A percentile compares a stretch with the other conserved stretches of the same genome.
These are phyloP conservation scores for Australoheros scitulus DNA, from an alignment of 2,113 vertebrate genomes.

Conservation along the genomic window DNA sequence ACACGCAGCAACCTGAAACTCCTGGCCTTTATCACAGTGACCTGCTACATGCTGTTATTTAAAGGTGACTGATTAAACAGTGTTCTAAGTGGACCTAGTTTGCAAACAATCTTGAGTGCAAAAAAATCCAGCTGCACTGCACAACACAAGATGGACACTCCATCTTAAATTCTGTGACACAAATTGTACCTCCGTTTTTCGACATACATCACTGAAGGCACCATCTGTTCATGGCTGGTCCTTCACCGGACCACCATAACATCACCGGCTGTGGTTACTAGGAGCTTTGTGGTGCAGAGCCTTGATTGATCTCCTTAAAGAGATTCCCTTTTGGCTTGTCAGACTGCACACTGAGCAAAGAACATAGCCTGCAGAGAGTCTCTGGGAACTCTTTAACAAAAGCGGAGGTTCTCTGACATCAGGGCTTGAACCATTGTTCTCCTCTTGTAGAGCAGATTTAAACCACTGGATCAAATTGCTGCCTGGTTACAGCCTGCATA, in stretches of 20 bases:
- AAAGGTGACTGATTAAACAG: not conserved
- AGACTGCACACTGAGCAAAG: slow-evolving; percentile 14
- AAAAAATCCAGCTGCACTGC: not conserved
- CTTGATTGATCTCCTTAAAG: slow-evolving; percentile 22
- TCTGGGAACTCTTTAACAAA: slow-evolving; percentile 25
- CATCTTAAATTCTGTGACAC: not conserved
- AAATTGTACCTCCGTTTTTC: not conserved
- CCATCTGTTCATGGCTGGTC: not conserved
- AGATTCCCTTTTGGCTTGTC: slow-evolving; percentile 27
- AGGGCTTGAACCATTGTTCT: slow-evolving; percentile 1
- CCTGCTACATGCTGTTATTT: not conserved
- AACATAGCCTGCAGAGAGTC: slow-evolving; percentile 18
- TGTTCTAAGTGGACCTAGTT: not conserved
- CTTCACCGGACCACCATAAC: not conserved
- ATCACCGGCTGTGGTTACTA: not conserved
- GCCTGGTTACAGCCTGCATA: not conserved
- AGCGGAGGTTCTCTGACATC: slow-evolving; percentile 21
- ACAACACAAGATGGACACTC: not conserved
- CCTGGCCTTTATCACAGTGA: not conserved
- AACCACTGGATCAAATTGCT: slow-evolving; percentile 9
- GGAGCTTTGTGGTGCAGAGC: slow-evolving; percentile 18
- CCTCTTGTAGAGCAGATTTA: not conserved
- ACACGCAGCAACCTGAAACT: not conserved
- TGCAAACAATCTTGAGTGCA: not conserved
- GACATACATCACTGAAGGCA: rapidly evolving